These are phyloP conservation scores for Heliopora coerulea DNA, from an alignment of 92 coral and sea anemone species.

Conservation along the genomic window DNA sequence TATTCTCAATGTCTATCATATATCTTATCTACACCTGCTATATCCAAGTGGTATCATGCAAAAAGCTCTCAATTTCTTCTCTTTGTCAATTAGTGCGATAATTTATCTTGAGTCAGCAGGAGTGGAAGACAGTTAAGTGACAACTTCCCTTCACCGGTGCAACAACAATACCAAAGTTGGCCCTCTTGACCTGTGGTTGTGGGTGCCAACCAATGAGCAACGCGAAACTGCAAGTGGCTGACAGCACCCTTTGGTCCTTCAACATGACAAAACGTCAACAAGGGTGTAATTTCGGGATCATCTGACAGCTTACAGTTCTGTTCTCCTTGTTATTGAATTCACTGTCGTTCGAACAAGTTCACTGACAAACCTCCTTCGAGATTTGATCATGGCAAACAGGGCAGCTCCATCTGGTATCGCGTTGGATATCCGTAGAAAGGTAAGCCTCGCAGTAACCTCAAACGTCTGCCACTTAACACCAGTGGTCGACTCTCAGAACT, in stretches of 20 bases:
- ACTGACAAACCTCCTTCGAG: no score
- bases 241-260: neutral
- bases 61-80: neutral
- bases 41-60: neutral
- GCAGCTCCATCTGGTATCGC: slow-evolving; percentile 40
- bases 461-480: no score
- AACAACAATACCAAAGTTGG: slow-evolving; percentile 2
- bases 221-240: neutral
- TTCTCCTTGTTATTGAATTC: no score
- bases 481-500: no score
- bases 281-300: neutral
- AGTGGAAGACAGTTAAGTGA: slow-evolving; percentile 21
- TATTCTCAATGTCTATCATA: no score
- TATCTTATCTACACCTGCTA: no score
- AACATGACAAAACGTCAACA: slow-evolving; percentile 23
- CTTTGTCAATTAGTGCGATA: neutral
- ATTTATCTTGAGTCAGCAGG: neutral
- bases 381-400: slow-evolving; percentile 18
- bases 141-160: slow-evolving; percentile 11
- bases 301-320: neutral
- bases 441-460: no score
- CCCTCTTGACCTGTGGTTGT: neutral
- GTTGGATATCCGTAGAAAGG: slow-evolving; percentile 37
- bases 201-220: slow-evolving; percentile 7
- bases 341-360: no score